Conservation (phyloP, 2,888 invertebrate genomes). For the Oligia strigilis region DNA sequence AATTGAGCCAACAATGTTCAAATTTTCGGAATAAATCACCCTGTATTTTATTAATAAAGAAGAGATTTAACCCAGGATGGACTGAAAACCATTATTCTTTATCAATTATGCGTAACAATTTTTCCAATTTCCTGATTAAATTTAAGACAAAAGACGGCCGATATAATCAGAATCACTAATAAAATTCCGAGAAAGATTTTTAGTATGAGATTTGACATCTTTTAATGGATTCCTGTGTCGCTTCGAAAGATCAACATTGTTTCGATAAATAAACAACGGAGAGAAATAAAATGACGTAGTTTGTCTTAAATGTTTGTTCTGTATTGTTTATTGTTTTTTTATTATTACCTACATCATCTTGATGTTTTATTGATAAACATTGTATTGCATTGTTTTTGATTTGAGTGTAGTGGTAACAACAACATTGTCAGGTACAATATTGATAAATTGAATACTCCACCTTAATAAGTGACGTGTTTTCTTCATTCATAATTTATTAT, state of each 20-base stretch:
- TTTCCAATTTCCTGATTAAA: slow-evolving; percentile 61
- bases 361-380: slow-evolving; percentile 8
- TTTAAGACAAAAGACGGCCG: slow-evolving; percentile 25
- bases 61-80: slow-evolving; percentile 27
- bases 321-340: neutral
- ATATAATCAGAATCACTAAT: slow-evolving; percentile 43
- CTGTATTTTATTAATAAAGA: slow-evolving; percentile 51
- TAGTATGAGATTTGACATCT: slow-evolving; percentile 19
- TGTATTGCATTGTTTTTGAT: neutral
- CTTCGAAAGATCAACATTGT: slow-evolving; percentile 10
- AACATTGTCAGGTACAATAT: no score
- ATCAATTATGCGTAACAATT: slow-evolving; percentile 45
- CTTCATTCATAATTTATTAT: neutral
- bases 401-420: neutral
- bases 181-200: slow-evolving; percentile 18
- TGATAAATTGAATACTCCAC: neutral
- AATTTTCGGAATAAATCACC: slow-evolving; percentile 16
- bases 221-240: slow-evolving; percentile 18
- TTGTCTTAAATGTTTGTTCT: slow-evolving; percentile 3
- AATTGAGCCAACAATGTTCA: slow-evolving; percentile 31
- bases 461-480: neutral
- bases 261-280: slow-evolving; percentile 12
- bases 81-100: slow-evolving; percentile 50
- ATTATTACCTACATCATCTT: neutral
- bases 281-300: neutral